Evolutionary conservation across 2,888 invertebrate genomes (phyloP).

Genomic region (Coelogynopora nodosa): DNA sequence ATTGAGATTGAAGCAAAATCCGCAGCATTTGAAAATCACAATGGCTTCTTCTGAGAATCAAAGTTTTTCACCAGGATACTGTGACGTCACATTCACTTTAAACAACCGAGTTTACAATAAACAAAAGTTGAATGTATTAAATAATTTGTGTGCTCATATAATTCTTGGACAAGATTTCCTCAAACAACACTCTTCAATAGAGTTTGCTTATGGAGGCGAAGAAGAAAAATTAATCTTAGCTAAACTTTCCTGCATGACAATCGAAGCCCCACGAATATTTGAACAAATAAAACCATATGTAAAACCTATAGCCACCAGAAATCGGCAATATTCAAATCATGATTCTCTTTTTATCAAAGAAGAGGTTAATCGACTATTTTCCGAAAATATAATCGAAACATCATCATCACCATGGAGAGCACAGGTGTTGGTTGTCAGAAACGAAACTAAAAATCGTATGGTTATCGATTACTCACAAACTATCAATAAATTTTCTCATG

Average conservation of each 20-base stretch:
- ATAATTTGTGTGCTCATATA: no score
- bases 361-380: no score
- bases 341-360: neutral
- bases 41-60: no score
- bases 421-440: slow-evolving; percentile 13
- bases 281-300: neutral
- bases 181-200: no score
- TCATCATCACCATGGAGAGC: no score
- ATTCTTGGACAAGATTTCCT: no score
- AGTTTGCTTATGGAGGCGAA: neutral
- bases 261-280: neutral
- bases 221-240: neutral
- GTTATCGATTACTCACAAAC: neutral
- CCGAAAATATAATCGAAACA: no score
- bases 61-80: no score
- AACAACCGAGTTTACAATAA: no score
- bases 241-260: neutral
- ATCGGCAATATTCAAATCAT: neutral
- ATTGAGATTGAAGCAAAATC: neutral
- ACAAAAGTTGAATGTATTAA: no score
- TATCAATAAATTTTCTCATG: neutral
- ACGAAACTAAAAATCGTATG: neutral
- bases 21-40: no score
- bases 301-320: neutral
- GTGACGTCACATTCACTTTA: no score